Conservation (phyloP, 2,888 invertebrate species). For the Heliconius charithonia region DNA sequence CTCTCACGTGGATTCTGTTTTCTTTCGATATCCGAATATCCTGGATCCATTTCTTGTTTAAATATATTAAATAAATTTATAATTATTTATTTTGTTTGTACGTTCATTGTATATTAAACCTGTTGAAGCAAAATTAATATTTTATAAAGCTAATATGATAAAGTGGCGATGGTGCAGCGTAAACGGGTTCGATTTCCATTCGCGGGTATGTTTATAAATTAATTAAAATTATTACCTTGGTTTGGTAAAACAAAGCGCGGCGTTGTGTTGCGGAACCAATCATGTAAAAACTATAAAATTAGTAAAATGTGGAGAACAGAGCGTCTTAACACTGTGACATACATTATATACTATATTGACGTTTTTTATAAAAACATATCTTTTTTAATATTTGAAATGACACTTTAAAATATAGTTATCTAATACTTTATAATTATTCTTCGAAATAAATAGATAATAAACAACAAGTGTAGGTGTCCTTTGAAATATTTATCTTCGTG, state of each 20-base stretch:
- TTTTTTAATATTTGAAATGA: too few relatives aligned
- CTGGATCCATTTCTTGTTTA: constrained; percentile 73
- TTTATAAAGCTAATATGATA: background rate
- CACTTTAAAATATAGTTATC: too few relatives aligned
- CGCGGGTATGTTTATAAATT: background rate
- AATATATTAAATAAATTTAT: background rate
- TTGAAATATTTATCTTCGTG: background rate
- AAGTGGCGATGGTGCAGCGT: background rate
- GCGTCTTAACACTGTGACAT: too few relatives aligned
- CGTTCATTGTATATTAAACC: background rate
- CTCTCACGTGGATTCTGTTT: constrained; percentile 86
- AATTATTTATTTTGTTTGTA: background rate
- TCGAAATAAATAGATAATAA: background rate
- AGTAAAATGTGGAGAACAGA: too few relatives aligned
- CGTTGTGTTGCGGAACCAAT: too few relatives aligned
- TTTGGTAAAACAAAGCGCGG: too few relatives aligned
- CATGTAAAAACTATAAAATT: too few relatives aligned
- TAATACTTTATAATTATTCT: too few relatives aligned
- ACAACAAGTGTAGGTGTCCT: background rate
- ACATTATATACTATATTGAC: too few relatives aligned
- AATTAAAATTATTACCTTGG: too few relatives aligned
- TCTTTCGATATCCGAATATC: constrained; percentile 77
- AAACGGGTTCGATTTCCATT: background rate
- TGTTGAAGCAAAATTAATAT: background rate
- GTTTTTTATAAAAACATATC: too few relatives aligned